Evolutionary conservation across 2,113 vertebrate species (phyloP).

Genomic region (Halcyon malimbica): DNA sequence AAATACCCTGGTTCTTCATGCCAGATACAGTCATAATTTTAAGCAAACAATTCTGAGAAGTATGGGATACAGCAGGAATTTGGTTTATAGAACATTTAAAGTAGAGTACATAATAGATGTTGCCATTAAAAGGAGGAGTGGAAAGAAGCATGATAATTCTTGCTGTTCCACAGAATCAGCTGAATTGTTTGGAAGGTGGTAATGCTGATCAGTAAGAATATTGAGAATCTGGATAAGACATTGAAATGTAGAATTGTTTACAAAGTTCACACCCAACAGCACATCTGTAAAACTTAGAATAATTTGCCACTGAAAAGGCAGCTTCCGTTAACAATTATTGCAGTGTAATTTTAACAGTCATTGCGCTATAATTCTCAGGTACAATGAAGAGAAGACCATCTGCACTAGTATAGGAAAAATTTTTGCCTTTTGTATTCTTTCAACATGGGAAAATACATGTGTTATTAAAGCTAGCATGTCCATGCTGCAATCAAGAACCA

Average conservation of each 20-base stretch:
- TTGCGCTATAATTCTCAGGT: background rate
- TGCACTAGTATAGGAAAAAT: background rate
- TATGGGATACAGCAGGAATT: background rate
- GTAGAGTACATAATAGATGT: background rate
- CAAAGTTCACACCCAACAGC: background rate
- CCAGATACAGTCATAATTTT: background rate
- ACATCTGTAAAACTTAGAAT: background rate
- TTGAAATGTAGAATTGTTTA: background rate
- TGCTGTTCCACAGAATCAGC: background rate
- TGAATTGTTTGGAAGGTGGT: conserved; percentile 28
- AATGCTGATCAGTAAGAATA: background rate
- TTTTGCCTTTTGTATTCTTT: background rate
- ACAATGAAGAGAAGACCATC: background rate
- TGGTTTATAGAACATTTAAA: background rate
- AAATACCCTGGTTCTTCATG: background rate
- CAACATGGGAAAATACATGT: background rate
- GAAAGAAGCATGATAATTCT: background rate
- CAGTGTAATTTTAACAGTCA: background rate
- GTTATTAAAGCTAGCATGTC: background rate
- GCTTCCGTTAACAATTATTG: background rate
- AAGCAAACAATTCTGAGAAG: background rate
- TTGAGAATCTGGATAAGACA: background rate
- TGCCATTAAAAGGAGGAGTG: background rate
- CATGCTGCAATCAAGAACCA: background rate
- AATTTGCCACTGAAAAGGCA: background rate